phyloP scores from a whole-genome alignment of 2,888 invertebrate species.

The Drosophila planitibia region DNA sequence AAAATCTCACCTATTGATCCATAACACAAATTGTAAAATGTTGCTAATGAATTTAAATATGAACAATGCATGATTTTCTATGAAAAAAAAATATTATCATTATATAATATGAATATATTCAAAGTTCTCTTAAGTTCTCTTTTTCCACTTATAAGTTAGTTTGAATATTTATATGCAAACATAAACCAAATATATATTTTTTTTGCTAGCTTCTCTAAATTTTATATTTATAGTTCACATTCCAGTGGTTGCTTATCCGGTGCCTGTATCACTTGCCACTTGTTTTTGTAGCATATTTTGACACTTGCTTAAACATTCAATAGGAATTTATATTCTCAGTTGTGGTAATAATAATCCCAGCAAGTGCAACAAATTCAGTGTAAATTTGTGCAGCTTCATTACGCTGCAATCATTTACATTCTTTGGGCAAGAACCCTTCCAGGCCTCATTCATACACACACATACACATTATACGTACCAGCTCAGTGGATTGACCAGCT shows the following conservation, averaged over 20 bases:
- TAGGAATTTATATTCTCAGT: constrained; percentile 8
- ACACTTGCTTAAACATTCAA: constrained; percentile 9
- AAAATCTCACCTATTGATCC: not conserved
- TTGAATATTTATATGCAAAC: not conserved
- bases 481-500: constrained; percentile 35
- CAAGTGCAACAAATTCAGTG: constrained; percentile 43
- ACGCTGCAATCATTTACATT: constrained; percentile 44
- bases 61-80: not conserved
- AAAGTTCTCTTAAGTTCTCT: not conserved
- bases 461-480: not conserved
- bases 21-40: not conserved
- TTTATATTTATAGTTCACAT: not conserved
- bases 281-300: not conserved
- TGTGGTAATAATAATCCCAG: constrained; percentile 23
- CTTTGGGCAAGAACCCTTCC: constrained; percentile 45
- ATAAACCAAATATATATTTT: not conserved
- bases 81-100: not conserved
- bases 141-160: not conserved
- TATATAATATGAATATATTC: not conserved
- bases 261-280: not conserved
- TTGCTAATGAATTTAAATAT: too few relatives aligned
- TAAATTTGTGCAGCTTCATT: constrained; percentile 77
- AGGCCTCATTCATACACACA: constrained; percentile 1
- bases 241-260: not conserved
- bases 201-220: not conserved